Base-by-base conservation (phyloP, 2,113 vertebrate genomes). In the Hucho hucho region DNA sequence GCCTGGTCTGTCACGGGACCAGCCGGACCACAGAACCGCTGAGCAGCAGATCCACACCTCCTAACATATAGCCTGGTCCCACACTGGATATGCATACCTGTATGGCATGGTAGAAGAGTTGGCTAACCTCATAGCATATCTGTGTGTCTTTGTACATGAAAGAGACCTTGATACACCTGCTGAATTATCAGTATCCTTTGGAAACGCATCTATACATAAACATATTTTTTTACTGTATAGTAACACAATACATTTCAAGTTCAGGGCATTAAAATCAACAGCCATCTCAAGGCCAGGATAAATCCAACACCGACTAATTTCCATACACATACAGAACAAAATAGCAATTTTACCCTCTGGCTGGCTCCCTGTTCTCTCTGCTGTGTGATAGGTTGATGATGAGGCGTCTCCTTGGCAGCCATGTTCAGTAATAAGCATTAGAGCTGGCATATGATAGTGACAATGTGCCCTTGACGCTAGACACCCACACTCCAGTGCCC, bases 401-500 rank as follows among this genome's bases (percentile, higher is more conserved):
- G 47, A 53, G 3, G 12, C 14, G 47, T 53, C 49, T 53, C 49
- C 49, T 53, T 79, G 70, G 64, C 73, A 86, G 76, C 77, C 59
- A 43, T 32, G 0, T 29, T 22, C 14, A 32, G 65, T 81, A 75
- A 86, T 86, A 84, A 83, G 67, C n/a, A 37, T 67, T n/a, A 65
- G 72, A 64, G 28, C 14, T 53, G 68, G 47, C 77, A 71, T 24
- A 72, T 74, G 85, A 84, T 72, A 4, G 76, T 83, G 68, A 80
- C 78, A 79, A 81, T 75, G 43, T 25, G 1, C 72, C 84, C 81
- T 37, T n/a, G 49, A 81, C 37, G 67, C 75, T 73, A 28, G 1
- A 74, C 75, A 49, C 83, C 87, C 16, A 81, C 77, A 63, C 76
- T 29, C 26, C 37, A 29, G 77, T 56, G 79, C 82, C 66, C 73